Evolutionary conservation across 2,797 vertebrate species (phyloP).

Genomic region (Cetoscarus ocellatus): DNA sequence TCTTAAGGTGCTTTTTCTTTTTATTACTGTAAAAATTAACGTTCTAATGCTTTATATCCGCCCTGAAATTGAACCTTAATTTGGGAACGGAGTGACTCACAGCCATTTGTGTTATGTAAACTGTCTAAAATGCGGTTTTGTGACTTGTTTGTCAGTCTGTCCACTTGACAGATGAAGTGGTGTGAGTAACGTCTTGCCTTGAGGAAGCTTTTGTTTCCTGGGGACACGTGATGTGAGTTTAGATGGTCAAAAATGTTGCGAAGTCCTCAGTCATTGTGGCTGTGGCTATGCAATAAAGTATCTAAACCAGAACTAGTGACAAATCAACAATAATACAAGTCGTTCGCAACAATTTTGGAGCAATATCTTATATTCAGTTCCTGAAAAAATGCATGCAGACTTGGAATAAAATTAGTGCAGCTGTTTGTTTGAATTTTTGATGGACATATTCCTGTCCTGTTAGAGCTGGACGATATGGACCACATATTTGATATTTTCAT

Average conservation of each 20-base stretch:
- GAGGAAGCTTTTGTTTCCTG: background rate
- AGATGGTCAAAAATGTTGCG: background rate
- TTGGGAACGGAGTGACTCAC: background rate
- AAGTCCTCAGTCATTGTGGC: background rate
- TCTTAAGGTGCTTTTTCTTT: background rate
- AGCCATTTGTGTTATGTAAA: background rate
- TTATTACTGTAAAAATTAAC: no score
- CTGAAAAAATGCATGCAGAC: no score
- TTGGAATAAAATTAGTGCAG: no score
- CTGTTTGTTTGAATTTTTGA: no score
- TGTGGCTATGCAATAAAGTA: background rate
- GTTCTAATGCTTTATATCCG: background rate
- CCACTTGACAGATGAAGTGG: constrained; percentile 28
- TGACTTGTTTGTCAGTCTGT: constrained; percentile 10
- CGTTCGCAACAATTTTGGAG: no score
- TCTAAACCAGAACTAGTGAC: no score
- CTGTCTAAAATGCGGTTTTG: background rate
- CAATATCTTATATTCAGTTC: no score
- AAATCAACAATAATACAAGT: no score
- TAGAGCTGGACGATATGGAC: no score
- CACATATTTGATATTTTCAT: no score
- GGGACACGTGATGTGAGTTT: constrained; percentile 25
- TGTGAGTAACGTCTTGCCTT: constrained; percentile 19
- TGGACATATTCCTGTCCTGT: no score
- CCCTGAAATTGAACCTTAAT: background rate